Percentiles rank a stretch among this genome's conserved stretches.
Conservation (phyloP, 2,797 vertebrate genomes). For the Tapirus indicus region DNA sequence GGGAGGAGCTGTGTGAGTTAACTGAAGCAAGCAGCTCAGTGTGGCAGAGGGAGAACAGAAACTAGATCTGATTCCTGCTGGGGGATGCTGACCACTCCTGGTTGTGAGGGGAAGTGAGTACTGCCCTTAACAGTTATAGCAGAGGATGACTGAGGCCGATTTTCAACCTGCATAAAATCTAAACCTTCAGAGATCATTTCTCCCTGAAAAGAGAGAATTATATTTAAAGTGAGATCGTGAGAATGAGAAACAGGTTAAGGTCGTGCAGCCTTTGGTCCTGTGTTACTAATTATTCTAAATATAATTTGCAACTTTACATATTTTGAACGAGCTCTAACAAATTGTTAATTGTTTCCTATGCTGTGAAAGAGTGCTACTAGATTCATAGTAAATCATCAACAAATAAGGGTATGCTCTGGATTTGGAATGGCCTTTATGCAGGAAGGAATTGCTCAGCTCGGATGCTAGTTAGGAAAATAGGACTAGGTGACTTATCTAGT, state of each 20-base stretch:
- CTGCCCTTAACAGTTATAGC: no score
- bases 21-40: neutral
- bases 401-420: neutral
- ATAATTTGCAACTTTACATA: neutral
- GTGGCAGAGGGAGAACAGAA: neutral
- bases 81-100: neutral
- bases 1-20: neutral
- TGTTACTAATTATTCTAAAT: neutral
- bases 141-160: neutral
- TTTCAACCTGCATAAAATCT: neutral
- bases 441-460: neutral
- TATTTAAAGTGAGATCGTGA: constrained; percentile 16
- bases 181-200: neutral
- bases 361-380: neutral
- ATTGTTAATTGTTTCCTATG: neutral
- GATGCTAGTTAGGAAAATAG: neutral
- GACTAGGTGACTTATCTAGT: neutral
- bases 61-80: neutral
- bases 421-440: neutral
- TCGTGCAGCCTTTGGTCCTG: neutral
- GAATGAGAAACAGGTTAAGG: neutral
- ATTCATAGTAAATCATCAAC: neutral
- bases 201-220: neutral
- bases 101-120: neutral
- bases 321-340: neutral